Evolutionary conservation across 2,113 vertebrate genomes (phyloP).

Genomic region (Psittacula cyanocephala): DNA sequence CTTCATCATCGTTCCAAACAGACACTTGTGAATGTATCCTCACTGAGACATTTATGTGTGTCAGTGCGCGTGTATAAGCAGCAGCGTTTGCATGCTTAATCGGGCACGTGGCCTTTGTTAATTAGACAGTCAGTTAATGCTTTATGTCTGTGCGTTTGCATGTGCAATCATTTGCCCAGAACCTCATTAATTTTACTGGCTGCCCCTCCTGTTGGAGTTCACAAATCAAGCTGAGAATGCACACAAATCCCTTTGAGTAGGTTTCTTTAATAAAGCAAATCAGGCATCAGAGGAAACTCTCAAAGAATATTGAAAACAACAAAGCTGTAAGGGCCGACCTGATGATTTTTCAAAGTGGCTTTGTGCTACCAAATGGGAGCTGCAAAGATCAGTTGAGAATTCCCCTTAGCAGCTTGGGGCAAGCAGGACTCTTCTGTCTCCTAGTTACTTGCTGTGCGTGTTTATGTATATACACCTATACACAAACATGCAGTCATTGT

Average conservation of each 20-base stretch:
- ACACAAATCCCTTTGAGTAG: conserved; percentile 62
- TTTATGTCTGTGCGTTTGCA: conserved; percentile 61
- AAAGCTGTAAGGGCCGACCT: background rate
- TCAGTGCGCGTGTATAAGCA: conserved; percentile 6
- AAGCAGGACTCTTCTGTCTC: background rate
- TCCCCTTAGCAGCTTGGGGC: background rate
- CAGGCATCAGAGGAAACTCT: conserved; percentile 35
- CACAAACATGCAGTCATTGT: rapidly evolving
- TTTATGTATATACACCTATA: background rate
- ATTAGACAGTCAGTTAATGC: conserved; percentile 66
- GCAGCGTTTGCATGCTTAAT: conserved; percentile 47
- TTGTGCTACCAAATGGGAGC: background rate
- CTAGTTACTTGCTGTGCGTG: background rate
- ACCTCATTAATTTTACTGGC: conserved; percentile 70
- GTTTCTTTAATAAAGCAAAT: conserved; percentile 60
- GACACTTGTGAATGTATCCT: conserved; percentile 51
- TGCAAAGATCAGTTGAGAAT: background rate
- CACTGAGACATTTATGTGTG: conserved; percentile 36
- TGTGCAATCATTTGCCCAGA: conserved; percentile 63
- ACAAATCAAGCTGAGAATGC: conserved; percentile 65
- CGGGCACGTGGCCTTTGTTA: conserved; percentile 64
- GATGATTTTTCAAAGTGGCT: background rate
- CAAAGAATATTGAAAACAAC: conserved; percentile 21
- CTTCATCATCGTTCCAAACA: conserved; percentile 28
- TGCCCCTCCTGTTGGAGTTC: conserved; percentile 68